Evolutionary conservation across 2,113 vertebrate genomes (phyloP).

Genomic region (Stictonetta naevosa): DNA sequence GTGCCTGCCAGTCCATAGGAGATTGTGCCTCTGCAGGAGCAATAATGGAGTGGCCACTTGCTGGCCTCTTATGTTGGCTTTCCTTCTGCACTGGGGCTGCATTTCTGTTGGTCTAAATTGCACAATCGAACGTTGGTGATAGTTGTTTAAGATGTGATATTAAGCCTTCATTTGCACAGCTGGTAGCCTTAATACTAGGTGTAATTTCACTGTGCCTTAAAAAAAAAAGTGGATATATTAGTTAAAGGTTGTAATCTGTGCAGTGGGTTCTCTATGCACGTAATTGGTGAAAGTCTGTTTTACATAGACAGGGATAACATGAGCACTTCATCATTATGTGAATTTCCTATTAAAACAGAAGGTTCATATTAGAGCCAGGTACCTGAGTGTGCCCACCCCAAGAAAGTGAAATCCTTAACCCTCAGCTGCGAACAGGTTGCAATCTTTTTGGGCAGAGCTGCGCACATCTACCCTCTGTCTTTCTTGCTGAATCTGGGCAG

Average conservation of each 20-base stretch:
- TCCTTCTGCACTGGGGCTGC: not conserved
- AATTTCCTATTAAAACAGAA: not conserved
- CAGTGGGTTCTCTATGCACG: not conserved
- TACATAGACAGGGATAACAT: not conserved
- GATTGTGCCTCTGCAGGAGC: not conserved
- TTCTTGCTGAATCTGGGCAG: constrained; percentile 95
- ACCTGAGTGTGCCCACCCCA: not conserved
- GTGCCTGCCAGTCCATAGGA: not conserved
- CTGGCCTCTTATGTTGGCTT: not conserved
- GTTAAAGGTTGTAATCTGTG: not conserved
- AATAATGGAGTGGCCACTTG: not conserved
- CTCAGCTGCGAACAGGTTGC: constrained; percentile 79
- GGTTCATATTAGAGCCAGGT: not conserved
- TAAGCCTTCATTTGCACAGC: not conserved
- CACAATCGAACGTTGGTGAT: not conserved
- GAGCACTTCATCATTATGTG: not conserved
- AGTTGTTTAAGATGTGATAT: not conserved
- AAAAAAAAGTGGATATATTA: not conserved
- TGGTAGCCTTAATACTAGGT: not conserved
- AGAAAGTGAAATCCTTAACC: constrained; percentile 78
- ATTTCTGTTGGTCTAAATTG: not conserved
- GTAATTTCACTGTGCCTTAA: not conserved
- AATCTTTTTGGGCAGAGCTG: constrained; percentile 93
- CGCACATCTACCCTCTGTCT: constrained; percentile 94
- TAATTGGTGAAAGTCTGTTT: not conserved